Conservation (phyloP, 1,140 invertebrate genomes). For the Aphelinus atriplicis region DNA sequence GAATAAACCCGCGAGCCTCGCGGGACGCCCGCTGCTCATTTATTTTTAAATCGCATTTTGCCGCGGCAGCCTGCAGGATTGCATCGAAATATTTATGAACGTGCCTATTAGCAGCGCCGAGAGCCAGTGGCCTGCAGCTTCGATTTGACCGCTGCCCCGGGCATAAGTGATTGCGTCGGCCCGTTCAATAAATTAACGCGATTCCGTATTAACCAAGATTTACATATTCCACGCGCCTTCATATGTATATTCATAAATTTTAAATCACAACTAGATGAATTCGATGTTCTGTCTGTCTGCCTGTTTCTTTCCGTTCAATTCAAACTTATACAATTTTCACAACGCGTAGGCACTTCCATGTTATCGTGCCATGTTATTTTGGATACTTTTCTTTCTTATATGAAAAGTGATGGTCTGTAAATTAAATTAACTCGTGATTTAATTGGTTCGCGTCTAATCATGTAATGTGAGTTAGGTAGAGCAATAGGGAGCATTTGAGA, state of each 20-base stretch:
- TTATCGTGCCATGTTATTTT: too few species aligned
- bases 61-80: not conserved
- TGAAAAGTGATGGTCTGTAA: too few species aligned
- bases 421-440: too few species aligned
- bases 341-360: too few species aligned
- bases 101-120: not conserved
- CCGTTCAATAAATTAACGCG: constrained; percentile 6
- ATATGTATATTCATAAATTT: not conserved
- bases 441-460: too few species aligned
- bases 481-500: too few species aligned
- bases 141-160: not conserved
- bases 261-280: constrained; percentile 7
- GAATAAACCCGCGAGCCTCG: too few species aligned
- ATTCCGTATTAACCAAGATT: not conserved
- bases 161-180: too few species aligned
- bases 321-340: too few species aligned
- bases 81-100: constrained; percentile 5
- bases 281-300: not conserved
- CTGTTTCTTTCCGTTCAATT: too few species aligned
- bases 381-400: too few species aligned
- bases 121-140: not conserved
- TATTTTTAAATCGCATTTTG: constrained; percentile 18
- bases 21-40: not conserved
- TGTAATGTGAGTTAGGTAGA: too few species aligned
- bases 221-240: not conserved